Evolutionary conservation across 2,797 vertebrate species (phyloP).

Genomic region (Geotrypetes seraphini): DNA sequence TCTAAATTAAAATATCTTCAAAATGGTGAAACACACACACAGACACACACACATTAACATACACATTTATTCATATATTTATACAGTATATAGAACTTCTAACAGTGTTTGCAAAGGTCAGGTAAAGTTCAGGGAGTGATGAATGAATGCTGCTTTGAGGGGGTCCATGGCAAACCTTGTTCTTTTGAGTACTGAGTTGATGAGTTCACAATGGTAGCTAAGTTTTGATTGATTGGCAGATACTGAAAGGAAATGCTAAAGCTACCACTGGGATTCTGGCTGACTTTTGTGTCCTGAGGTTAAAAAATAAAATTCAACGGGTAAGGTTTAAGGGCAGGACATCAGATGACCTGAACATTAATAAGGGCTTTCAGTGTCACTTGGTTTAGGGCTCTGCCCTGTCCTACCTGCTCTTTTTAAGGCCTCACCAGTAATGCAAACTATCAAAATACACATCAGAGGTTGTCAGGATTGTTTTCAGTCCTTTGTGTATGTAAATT

Average conservation of each 20-base stretch:
- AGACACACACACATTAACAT: no score
- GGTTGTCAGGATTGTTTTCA: slow-evolving; percentile 52
- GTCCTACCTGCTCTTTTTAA: slow-evolving; percentile 69
- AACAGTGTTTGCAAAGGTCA: slow-evolving; percentile 75
- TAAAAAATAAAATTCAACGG: slow-evolving; percentile 41
- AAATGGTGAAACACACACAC: no score
- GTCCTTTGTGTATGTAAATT: slow-evolving; percentile 73
- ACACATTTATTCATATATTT: slow-evolving; percentile 42
- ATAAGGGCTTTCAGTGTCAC: slow-evolving; percentile 34
- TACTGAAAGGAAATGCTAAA: slow-evolving; percentile 82
- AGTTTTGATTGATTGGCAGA: slow-evolving; percentile 93
- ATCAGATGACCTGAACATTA: slow-evolving; percentile 57
- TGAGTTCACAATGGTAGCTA: slow-evolving; percentile 81
- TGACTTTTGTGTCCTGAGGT: slow-evolving; percentile 43
- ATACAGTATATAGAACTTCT: slow-evolving; percentile 58
- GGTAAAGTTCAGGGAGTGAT: slow-evolving; percentile 79
- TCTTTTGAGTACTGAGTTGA: slow-evolving; percentile 72
- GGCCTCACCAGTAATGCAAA: slow-evolving; percentile 49
- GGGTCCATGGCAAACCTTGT: slow-evolving; percentile 76
- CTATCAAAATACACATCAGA: slow-evolving; percentile 73
- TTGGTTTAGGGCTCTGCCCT: slow-evolving; percentile 34
- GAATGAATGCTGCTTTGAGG: slow-evolving; percentile 75
- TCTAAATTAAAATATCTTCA: no score
- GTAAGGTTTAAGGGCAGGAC: slow-evolving; percentile 61
- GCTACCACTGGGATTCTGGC: slow-evolving; percentile 49